Base-by-base conservation (phyloP, 1,140 invertebrate genomes). In the Cylas formicarius region DNA sequence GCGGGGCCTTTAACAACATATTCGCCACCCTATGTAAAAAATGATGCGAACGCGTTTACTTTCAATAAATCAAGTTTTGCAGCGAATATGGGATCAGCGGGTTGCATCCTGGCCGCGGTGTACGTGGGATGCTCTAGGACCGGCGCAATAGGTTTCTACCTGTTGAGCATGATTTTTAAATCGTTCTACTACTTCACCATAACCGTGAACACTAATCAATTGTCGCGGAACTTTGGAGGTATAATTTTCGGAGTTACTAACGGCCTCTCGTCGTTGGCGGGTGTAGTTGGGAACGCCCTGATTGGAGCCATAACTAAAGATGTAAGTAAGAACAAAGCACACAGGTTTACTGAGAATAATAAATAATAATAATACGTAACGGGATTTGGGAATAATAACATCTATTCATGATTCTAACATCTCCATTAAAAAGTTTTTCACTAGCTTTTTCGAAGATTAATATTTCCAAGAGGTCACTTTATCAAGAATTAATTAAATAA, bases 71-170 rank as follows among this genome's bases (percentile, higher is more conserved):
- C 21, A 28, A 10, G 34, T 11, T 38, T 39, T 44, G 32, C 44
- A 27, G 29, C 24, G 3, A 45, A 42, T 37, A 16, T 50, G 14
- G 43, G 23, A 11, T 37, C 51, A 3, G 19, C 48, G 16, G 18
- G 11, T 2, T 33, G 41, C 1, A 11, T 37, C 2, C 28, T 53
- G 13, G 20, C 13, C 10, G 38, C 48, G 3, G 52, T 42, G 4
- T 48, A 51, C 20, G 27, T 32, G 2, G 52, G 48, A n/a, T 53
- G 52, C 23, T 34, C 36, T 21, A 42, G 52, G 33, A 6, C 9
- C 2, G 22, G 11, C 3, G 38, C 29, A 7, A 27, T 50, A 8
- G 7, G 6, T 6, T 31, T 53, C 2, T 47, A 43, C 23, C 20
- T 40, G 4, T 10, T 41, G 4, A 26, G 45, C 19, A 48, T 48